These are phyloP conservation scores for Scylla paramamosain DNA, from an alignment of 1,140 invertebrate genomes.

Conservation along the genomic window DNA sequence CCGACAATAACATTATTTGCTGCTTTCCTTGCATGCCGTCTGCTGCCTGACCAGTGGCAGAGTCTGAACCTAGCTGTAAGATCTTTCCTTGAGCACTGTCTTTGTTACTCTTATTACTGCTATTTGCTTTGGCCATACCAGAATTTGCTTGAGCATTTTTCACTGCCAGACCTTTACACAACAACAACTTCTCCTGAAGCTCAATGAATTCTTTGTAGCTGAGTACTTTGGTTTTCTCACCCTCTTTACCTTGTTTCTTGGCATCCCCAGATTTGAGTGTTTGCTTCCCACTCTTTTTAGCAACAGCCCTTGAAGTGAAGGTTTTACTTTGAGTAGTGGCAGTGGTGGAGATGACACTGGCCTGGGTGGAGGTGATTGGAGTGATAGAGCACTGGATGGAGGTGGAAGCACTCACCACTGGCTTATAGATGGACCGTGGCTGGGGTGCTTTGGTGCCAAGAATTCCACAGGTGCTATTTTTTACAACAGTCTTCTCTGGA, in stretches of 20 bases:
- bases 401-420: neutral
- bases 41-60: neutral
- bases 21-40: constrained; percentile 31
- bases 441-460: constrained; percentile 75
- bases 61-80: neutral
- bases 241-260: constrained; percentile 51
- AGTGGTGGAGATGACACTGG: neutral
- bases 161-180: constrained; percentile 56
- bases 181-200: constrained; percentile 68
- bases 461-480: constrained; percentile 74
- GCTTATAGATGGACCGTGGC: constrained; percentile 71
- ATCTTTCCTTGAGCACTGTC: constrained; percentile 11
- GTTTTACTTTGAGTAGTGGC: neutral
- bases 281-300: constrained; percentile 2
- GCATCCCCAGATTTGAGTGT: neutral
- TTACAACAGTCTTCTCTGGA: constrained; percentile 76
- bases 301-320: constrained; percentile 14
- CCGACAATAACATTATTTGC: constrained; percentile 56
- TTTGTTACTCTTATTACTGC: constrained; percentile 19
- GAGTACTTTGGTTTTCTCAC: constrained; percentile 66
- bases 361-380: neutral
- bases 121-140: neutral
- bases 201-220: constrained; percentile 73
- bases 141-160: constrained; percentile 47
- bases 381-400: neutral